Conservation (phyloP, 2,113 vertebrate genomes). For the Cyanistes caeruleus region DNA sequence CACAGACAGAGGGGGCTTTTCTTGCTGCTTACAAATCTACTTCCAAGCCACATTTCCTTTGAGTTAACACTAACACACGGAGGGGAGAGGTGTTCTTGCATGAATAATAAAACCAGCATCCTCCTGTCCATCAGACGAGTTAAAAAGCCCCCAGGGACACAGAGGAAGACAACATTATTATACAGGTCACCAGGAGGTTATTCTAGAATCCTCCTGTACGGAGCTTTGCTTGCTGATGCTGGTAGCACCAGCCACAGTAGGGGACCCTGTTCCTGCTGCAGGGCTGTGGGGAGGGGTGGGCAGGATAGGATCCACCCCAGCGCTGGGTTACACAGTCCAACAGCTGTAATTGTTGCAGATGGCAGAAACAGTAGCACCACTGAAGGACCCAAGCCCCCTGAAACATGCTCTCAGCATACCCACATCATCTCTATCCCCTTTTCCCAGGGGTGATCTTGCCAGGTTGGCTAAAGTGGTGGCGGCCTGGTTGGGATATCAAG, state of each 20-base stretch:
- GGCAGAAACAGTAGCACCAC: neutral
- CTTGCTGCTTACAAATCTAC: neutral
- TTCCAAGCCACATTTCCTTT: neutral
- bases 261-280: accelerated
- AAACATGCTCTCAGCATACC: accelerated
- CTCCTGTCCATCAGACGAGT: slow-evolving; percentile 42
- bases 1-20: neutral
- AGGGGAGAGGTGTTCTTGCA: slow-evolving; percentile 15
- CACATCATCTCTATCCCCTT: accelerated
- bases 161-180: slow-evolving; percentile 38
- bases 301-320: neutral
- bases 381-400: accelerated
- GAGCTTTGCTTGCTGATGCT: neutral
- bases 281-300: neutral
- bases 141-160: slow-evolving; percentile 47
- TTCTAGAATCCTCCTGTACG: neutral
- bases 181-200: slow-evolving; percentile 47
- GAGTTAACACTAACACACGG: neutral
- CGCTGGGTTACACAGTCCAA: neutral
- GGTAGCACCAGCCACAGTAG: neutral
- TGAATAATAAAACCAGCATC: slow-evolving; percentile 56
- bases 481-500: neutral
- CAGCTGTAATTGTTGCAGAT: neutral
- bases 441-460: neutral
- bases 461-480: neutral